phyloP scores from a whole-genome alignment of 2,113 vertebrate genomes.

The Tyto alba region DNA sequence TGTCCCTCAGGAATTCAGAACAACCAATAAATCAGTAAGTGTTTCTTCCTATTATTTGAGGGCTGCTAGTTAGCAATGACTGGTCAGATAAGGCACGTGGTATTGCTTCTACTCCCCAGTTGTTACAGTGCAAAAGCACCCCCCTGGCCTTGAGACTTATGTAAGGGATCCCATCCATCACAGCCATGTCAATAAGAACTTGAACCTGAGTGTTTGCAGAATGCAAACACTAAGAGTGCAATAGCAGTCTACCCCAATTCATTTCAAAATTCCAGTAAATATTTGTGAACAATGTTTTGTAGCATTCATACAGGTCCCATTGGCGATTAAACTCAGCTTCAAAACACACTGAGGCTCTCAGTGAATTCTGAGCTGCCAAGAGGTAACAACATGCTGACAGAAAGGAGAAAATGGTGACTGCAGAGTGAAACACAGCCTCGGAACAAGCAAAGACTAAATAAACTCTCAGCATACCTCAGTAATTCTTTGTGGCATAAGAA shows the following conservation, averaged over 20 bases:
- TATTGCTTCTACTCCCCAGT: not conserved
- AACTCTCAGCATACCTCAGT: not conserved
- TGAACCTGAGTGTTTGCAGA: constrained; percentile 28
- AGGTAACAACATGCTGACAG: not conserved
- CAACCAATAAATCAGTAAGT: not conserved
- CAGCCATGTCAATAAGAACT: not conserved
- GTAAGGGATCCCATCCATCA: not conserved
- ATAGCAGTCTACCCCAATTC: not conserved
- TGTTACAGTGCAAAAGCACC: not conserved
- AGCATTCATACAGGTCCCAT: not conserved
- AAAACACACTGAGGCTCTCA: not conserved
- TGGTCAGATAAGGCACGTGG: not conserved
- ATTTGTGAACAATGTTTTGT: not conserved
- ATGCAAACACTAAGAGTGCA: not conserved
- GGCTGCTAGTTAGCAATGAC: not conserved
- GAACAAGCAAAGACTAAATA: constrained; percentile 22
- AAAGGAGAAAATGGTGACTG: not conserved
- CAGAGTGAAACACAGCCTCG: not conserved
- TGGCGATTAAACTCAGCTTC: not conserved
- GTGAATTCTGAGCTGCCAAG: not conserved
- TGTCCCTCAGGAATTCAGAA: not conserved
- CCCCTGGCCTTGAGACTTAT: not conserved
- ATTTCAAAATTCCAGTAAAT: constrained; percentile 13
- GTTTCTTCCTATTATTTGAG: not conserved
- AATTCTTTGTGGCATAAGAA: constrained; percentile 4